Evolutionary conservation across 2,888 invertebrate genomes (phyloP).

Genomic region (Plutella xylostella): DNA sequence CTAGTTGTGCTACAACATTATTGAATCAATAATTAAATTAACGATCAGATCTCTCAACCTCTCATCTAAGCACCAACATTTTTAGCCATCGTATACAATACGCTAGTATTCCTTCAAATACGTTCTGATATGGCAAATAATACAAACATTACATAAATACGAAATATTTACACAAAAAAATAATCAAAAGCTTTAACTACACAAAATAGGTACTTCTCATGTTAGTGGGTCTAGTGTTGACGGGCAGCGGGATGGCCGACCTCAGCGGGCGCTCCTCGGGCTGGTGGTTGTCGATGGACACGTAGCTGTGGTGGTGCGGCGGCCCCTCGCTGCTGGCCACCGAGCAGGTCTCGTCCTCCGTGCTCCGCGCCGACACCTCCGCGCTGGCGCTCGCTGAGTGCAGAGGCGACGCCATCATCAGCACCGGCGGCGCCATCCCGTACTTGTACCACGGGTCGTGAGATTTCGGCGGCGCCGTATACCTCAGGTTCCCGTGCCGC

Average conservation of each 20-base stretch:
- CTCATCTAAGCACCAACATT: background rate
- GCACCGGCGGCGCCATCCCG: slow-evolving; percentile 59
- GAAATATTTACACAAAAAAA: too few species aligned
- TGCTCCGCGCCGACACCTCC: slow-evolving; percentile 72
- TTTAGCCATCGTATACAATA: too few species aligned
- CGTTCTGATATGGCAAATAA: too few species aligned
- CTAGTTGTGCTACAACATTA: too few species aligned
- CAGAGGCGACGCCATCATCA: slow-evolving; percentile 73
- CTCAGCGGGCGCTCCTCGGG: slow-evolving; percentile 62
- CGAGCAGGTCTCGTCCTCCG: slow-evolving; percentile 74
- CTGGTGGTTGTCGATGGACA: slow-evolving; percentile 64
- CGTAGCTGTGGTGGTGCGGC: slow-evolving; percentile 70
- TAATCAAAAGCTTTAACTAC: too few species aligned
- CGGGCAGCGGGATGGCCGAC: slow-evolving; percentile 60
- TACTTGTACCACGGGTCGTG: slow-evolving; percentile 68
- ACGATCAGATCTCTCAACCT: too few species aligned
- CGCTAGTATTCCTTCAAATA: too few species aligned
- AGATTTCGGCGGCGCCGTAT: slow-evolving; percentile 63
- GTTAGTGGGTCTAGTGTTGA: slow-evolving; percentile 53
- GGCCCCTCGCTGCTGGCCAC: slow-evolving; percentile 67
- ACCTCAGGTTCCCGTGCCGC: slow-evolving; percentile 62
- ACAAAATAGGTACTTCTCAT: slow-evolving; percentile 67
- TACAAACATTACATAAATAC: too few species aligned
- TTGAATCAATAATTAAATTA: too few species aligned
- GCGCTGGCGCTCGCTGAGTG: slow-evolving; percentile 71